Conservation (phyloP, 1,140 invertebrate species). For the Triops cancriformis region DNA sequence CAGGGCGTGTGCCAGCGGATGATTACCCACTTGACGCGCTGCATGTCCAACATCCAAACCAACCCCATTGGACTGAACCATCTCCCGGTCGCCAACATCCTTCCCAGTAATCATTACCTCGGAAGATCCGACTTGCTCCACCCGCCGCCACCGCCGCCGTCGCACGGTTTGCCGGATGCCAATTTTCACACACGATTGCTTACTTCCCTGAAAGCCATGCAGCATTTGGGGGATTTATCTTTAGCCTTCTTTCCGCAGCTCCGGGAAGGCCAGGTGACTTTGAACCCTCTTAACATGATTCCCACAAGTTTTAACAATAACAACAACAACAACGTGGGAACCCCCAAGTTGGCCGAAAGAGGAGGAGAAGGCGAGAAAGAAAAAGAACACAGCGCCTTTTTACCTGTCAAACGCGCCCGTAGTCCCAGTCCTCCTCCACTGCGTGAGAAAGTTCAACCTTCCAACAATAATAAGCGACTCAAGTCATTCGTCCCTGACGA, state of each 20-base stretch:
- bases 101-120: neutral
- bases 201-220: slow-evolving; percentile 1
- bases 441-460: neutral
- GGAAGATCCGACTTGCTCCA: neutral
- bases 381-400: neutral
- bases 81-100: neutral
- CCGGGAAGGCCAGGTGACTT: neutral
- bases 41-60: slow-evolving; percentile 20
- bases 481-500: neutral
- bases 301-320: neutral
- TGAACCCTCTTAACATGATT: neutral
- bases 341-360: neutral
- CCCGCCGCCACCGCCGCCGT: neutral
- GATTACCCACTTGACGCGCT: slow-evolving; percentile 31
- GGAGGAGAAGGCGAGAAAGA: too few species aligned
- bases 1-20: slow-evolving; percentile 31
- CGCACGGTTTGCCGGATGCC: neutral
- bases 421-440: neutral
- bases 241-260: neutral
- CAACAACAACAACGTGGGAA: neutral
- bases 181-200: slow-evolving; percentile 10
- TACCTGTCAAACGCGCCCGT: neutral
- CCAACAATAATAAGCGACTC: neutral
- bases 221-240: neutral
- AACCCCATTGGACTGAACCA: neutral